phyloP scores from a whole-genome alignment of 2,797 vertebrate genomes.

The Trematomus bernacchii region DNA sequence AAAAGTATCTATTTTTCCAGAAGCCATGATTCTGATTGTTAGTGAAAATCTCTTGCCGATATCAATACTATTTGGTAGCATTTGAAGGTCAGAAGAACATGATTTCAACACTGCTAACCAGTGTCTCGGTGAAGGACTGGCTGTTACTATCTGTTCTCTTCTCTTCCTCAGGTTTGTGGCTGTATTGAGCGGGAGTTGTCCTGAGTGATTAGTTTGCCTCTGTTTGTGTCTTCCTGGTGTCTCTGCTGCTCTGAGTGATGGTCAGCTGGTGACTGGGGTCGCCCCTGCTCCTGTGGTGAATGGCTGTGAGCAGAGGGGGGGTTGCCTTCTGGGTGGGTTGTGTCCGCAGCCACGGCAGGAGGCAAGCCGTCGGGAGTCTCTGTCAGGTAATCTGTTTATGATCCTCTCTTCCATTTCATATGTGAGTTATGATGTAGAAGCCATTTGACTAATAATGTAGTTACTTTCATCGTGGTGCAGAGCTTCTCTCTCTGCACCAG shows the following conservation, averaged over 20 bases:
- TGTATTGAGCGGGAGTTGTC: not conserved
- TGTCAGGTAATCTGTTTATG: conserved; percentile 73
- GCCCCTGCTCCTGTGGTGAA: conserved; percentile 74
- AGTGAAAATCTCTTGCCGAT: not conserved
- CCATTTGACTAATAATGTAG: too few relatives aligned
- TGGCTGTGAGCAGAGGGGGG: conserved; percentile 86
- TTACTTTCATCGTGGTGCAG: too few relatives aligned
- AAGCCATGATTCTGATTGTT: too few relatives aligned
- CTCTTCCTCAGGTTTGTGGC: conserved; percentile 30
- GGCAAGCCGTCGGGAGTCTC: conserved; percentile 65
- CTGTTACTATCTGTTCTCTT: not conserved
- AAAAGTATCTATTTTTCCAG: too few relatives aligned
- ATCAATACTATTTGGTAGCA: not conserved
- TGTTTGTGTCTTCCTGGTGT: conserved; percentile 13
- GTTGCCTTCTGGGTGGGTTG: conserved; percentile 82
- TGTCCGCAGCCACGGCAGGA: conserved; percentile 74
- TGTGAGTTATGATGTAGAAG: too few relatives aligned
- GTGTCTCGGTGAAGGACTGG: not conserved
- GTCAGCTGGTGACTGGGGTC: conserved; percentile 66
- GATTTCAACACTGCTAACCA: not conserved
- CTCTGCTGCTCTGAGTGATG: conserved; percentile 60
- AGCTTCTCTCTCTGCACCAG: too few relatives aligned
- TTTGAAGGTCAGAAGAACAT: not conserved
- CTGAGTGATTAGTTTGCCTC: not conserved
- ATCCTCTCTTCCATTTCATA: not conserved